Base-by-base conservation (phyloP, 2,888 invertebrate species). In the Dermolepida albohirtum region DNA sequence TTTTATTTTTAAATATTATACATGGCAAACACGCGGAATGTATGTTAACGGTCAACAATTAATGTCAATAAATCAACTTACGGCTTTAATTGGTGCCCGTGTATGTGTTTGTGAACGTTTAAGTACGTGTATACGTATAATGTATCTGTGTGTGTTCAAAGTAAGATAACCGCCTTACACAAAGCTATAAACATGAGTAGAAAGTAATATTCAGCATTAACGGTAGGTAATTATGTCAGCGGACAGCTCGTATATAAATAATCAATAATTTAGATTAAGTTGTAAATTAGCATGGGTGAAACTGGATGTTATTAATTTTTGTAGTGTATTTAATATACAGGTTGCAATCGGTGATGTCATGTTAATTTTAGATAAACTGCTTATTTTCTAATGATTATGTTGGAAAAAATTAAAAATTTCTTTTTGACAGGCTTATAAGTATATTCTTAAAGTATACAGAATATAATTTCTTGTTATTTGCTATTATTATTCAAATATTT, bases 11-110 rank as follows among this genome's bases (percentile, higher is more conserved):
- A 39, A 10, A 34, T 34, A 34, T 34, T 10, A 40, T 54, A 40
- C 54, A 54, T 54, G 17, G 22, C 10, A 17, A 62, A 47, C 59
- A 62, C 34, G 47, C 34, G 11, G 59, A 62, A 62, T 47, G 59
- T 47, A 14, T 62, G 59, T 62, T 62, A 62, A 62, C 59, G 59
- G 59, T 62, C 59, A 62, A 62, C 59, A 62, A 62, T 62, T 62
- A 62, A 47, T 29, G 47, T 11, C 59, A 34, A 62, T 62, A 62
- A 62, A 62, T 62, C 59, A 62, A 62, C 29, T 62, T 62, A 62
- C 34, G 59, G 47, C 47, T 62, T 62, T 62, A 62, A 62, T 62
- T 62, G 59, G 59, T 34, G 16, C 34, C 6, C 22, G 22, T 17
- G 22, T 10, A 2, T 11, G 59, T 49, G 29, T 11, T n/a, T 10